Base-by-base conservation (phyloP, 2,113 vertebrate species). In the Ondatra zibethicus region DNA sequence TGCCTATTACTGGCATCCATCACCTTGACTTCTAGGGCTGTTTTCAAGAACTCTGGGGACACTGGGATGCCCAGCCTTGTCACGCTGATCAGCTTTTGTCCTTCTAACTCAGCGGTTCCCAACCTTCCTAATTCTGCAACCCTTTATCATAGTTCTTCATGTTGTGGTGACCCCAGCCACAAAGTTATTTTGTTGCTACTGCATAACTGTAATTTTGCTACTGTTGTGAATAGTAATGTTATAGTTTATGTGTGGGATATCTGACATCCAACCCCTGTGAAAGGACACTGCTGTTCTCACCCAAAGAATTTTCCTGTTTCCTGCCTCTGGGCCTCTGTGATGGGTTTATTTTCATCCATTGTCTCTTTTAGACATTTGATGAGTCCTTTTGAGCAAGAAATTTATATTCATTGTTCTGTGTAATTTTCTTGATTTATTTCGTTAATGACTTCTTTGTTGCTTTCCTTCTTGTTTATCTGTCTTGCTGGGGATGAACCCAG, bases 381-480 rank as follows among this genome's bases (percentile, higher is more conserved):
- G 63, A 31, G 36, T 4, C 14, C 27, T 90, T 90, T 68, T 66
- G 52, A 76, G 3, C 31, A 92, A 75, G 76, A 96, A 91, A 90
- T 91, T 88, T 88, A 61, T 68, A 65, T 33, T 61, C 63, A 72
- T 36, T 25, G 31, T 65, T 91, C 42, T 65, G 52, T 96, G 58
- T 91, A 73, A 17, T 39, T 85, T 95, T 36, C n/a, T 93, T 88
- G 14, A 77, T 27, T 81, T 76, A 77, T 77, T 63, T 94, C 55
- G n/a, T 16, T 66, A 78, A 82, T 47, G 1, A 19, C 73, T 13
- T 82, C 19, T 77, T 75, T 52, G 52, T 73, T 76, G 45, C 13
- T 47, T 58, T 84, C 36, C 39, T 85, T 65, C 81, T 61, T 66
- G 42, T 36, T 47, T 33, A 12, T 86, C 5, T 68, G 29, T 50